phyloP scores from a whole-genome alignment of 2,797 vertebrate species.

The Cichlasoma orientale region DNA sequence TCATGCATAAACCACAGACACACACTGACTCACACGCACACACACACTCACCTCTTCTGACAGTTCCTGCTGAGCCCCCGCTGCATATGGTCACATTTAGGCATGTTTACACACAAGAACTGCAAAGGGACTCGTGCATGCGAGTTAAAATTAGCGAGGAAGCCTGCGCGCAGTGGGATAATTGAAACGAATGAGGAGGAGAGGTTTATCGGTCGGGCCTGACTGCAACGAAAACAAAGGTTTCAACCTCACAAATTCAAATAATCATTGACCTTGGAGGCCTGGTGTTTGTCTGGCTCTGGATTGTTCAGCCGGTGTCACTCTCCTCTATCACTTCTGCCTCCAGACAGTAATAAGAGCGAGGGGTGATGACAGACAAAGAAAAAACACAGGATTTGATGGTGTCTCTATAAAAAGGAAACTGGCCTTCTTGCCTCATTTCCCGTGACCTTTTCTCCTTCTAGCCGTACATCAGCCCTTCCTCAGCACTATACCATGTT shows the following conservation, averaged over 20 bases:
- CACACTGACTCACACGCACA: background rate
- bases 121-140: constrained; percentile 47
- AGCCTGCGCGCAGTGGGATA: constrained; percentile 38
- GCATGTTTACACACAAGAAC: constrained; percentile 57
- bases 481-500: constrained; percentile 10
- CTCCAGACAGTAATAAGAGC: constrained; percentile 30
- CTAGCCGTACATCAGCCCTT: constrained; percentile 17
- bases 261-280: constrained; percentile 39
- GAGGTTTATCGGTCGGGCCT: constrained; percentile 39
- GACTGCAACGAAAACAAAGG: constrained; percentile 64
- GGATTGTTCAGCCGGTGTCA: constrained; percentile 27
- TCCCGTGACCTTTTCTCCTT: constrained; percentile 19
- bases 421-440: constrained; percentile 2
- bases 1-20: constrained; percentile 20
- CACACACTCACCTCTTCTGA: constrained; percentile 1
- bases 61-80: background rate
- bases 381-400: background rate
- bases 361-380: constrained; percentile 17
- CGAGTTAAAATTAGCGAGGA: constrained; percentile 55
- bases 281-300: constrained; percentile 41
- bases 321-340: constrained; percentile 6
- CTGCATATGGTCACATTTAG: constrained; percentile 68
- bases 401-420: constrained; percentile 7
- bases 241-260: constrained; percentile 44
- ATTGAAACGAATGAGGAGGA: constrained; percentile 61